Percentiles rank a stretch among this genome's conserved stretches.
Conservation (phyloP, 2,797 vertebrate species). For the Hipposideros larvatus region DNA sequence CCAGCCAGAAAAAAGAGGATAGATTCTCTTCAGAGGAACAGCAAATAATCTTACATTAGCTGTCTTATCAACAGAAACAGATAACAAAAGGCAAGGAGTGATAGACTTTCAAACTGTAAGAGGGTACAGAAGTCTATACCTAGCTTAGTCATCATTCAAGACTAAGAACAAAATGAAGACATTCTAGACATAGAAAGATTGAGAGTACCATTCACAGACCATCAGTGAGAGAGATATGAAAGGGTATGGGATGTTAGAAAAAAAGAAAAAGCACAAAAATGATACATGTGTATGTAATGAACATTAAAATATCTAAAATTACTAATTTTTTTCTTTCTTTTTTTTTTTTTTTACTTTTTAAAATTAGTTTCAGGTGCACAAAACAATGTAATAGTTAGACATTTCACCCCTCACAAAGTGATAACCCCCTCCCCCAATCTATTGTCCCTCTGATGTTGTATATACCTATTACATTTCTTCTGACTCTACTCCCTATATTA, state of each 20-base stretch:
- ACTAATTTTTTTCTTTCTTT: conserved; percentile 26
- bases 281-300: neutral
- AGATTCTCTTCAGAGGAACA: conserved; percentile 16
- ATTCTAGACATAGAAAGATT: conserved; percentile 12
- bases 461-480: too few species aligned
- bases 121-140: neutral
- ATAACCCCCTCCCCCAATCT: too few species aligned
- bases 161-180: neutral
- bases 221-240: neutral
- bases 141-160: neutral
- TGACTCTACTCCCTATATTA: neutral
- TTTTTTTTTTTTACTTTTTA: neutral
- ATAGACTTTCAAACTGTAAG: conserved; percentile 32
- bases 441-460: too few species aligned
- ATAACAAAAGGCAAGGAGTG: neutral
- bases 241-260: neutral
- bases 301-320: conserved; percentile 43
- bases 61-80: conserved; percentile 50
- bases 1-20: neutral
- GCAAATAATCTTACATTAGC: conserved; percentile 10
- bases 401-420: too few species aligned
- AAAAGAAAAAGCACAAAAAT: neutral
- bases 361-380: too few species aligned
- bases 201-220: neutral
- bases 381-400: too few species aligned